These are phyloP conservation scores for Sterna hirundo DNA, from an alignment of 2,113 vertebrate genomes.

Conservation along the genomic window DNA sequence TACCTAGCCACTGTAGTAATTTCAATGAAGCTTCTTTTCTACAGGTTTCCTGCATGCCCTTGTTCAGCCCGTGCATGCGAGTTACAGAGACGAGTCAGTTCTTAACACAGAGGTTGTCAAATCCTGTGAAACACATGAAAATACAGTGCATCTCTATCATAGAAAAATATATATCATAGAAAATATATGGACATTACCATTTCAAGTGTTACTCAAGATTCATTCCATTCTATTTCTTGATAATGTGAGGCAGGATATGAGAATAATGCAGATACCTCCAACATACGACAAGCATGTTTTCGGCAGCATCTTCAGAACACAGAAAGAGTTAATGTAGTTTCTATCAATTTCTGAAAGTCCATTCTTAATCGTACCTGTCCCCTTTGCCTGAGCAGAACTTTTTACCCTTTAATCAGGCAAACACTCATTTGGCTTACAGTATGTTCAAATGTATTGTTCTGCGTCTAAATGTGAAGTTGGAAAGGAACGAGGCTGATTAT, in stretches of 20 bases:
- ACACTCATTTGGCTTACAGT: not conserved
- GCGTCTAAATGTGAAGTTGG: not conserved
- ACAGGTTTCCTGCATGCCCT: not conserved
- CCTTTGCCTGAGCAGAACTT: slow-evolving; percentile 34
- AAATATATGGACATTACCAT: not conserved
- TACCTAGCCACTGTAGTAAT: not conserved
- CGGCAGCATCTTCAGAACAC: not conserved
- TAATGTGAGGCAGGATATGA: not conserved
- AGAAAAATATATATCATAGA: not conserved
- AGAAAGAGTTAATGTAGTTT: not conserved
- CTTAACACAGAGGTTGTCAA: not conserved
- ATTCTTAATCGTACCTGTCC: not conserved
- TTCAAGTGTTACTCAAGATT: not conserved
- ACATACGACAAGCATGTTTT: not conserved
- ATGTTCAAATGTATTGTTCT: not conserved
- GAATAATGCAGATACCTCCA: not conserved
- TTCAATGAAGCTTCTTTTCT: not conserved
- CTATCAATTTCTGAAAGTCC: not conserved
- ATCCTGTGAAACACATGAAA: not conserved
- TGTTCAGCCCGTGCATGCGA: not conserved
- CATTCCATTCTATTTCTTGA: not conserved
- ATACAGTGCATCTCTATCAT: not conserved
- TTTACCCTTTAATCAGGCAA: slow-evolving; percentile 53
- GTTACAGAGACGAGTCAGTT: not conserved
- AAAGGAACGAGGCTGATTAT: not conserved